These are phyloP conservation scores for Mimumesa dahlbomi DNA, from an alignment of 2,888 invertebrate genomes.

Conservation along the genomic window DNA sequence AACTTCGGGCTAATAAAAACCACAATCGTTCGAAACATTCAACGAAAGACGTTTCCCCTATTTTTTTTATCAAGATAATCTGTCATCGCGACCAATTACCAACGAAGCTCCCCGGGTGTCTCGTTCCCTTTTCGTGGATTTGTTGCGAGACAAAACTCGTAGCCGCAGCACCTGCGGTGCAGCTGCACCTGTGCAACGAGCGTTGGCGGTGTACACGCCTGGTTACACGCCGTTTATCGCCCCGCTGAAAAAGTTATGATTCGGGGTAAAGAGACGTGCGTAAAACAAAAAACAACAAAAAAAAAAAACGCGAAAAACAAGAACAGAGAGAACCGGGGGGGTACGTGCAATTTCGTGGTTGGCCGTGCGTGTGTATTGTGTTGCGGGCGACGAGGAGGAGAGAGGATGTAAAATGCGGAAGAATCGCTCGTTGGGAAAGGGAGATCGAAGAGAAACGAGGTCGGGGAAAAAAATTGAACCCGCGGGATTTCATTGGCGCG, in stretches of 20 bases:
- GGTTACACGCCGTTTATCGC: conserved; percentile 52
- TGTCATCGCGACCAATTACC: not conserved
- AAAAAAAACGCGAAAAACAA: conserved; percentile 8
- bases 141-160: conserved; percentile 25
- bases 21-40: too few species aligned
- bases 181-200: conserved; percentile 24
- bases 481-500: conserved; percentile 61
- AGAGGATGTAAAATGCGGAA: conserved; percentile 60
- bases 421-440: conserved; percentile 62
- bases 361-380: conserved; percentile 56
- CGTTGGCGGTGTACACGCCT: conserved; percentile 38
- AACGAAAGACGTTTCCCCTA: too few species aligned
- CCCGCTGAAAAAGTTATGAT: conserved; percentile 47
- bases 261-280: conserved; percentile 38
- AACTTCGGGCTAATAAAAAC: too few species aligned
- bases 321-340: conserved; percentile 20
- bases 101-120: not conserved
- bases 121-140: conserved; percentile 8
- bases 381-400: conserved; percentile 44
- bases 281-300: conserved; percentile 36
- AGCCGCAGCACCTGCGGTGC: conserved; percentile 11
- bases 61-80: too few species aligned
- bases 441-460: conserved; percentile 59
- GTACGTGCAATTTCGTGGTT: conserved; percentile 59
- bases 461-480: conserved; percentile 62